phyloP scores from a whole-genome alignment of 2,888 invertebrate species.

The Acleris emargana region DNA sequence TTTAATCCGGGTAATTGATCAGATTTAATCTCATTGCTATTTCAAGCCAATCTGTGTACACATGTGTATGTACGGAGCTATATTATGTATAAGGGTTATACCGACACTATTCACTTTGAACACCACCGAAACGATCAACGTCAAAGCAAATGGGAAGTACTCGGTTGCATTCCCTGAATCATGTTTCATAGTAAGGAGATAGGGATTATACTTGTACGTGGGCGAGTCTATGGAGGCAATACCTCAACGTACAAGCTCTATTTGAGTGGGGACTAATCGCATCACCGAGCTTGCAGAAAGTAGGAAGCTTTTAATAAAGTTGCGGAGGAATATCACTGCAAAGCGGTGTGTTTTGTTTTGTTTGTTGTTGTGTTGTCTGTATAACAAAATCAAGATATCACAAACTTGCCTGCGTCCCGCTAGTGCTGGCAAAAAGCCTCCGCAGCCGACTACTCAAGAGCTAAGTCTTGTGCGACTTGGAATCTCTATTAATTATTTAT shows the following conservation, averaged over 20 bases:
- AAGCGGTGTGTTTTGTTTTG: neutral
- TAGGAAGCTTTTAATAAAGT: constrained; percentile 27
- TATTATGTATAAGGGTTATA: constrained; percentile 1
- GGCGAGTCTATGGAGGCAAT: neutral
- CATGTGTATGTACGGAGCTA: constrained; percentile 1
- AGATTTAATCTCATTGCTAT: constrained; percentile 30
- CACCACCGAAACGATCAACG: constrained; percentile 16
- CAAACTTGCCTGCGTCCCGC: constrained; percentile 49
- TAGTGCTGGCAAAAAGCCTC: constrained; percentile 45
- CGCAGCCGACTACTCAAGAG: constrained; percentile 57
- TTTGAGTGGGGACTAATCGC: constrained; percentile 34
- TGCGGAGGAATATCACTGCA: constrained; percentile 20
- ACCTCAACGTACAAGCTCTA: constrained; percentile 21
- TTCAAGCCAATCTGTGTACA: constrained; percentile 22
- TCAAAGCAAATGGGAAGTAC: constrained; percentile 36
- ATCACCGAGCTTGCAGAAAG: constrained; percentile 25
- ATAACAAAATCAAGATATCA: constrained; percentile 33
- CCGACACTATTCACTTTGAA: constrained; percentile 26
- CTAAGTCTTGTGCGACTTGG: constrained; percentile 69
- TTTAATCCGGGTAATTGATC: constrained; percentile 35
- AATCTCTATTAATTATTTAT: constrained; percentile 78
- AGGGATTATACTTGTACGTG: constrained; percentile 18
- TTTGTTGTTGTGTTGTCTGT: neutral
- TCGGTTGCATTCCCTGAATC: constrained; percentile 32
- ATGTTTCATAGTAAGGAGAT: constrained; percentile 32